Evolutionary conservation across 64 coral and sea anemone genomes (phyloP).

Genomic region (Montipora foliosa): DNA sequence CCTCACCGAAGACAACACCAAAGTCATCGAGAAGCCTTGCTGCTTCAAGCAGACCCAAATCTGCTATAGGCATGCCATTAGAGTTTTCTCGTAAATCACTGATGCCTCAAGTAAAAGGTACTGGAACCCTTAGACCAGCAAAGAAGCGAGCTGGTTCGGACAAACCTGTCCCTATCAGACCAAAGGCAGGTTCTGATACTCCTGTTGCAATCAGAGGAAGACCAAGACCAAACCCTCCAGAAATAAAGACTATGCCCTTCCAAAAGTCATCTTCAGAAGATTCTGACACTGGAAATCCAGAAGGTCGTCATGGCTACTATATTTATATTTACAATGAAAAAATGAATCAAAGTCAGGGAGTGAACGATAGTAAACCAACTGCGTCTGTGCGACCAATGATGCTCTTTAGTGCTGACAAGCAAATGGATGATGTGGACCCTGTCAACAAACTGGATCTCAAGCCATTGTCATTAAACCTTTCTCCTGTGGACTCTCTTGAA

Average conservation of each 20-base stretch:
- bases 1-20: conserved; percentile 43
- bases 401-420: conserved; percentile 62
- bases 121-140: conserved; percentile 26
- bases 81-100: conserved; percentile 76
- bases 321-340: conserved; percentile 88
- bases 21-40: conserved; percentile 18
- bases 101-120: conserved; percentile 65
- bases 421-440: conserved; percentile 31
- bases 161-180: conserved; percentile 84
- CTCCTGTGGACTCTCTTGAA: conserved; percentile 60
- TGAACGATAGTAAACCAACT: conserved; percentile 73
- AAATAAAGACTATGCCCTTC: background rate
- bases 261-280: background rate
- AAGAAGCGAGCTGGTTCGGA: conserved; percentile 81
- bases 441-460: conserved; percentile 74
- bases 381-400: conserved; percentile 89
- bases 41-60: conserved; percentile 67
- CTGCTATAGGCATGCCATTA: conserved; percentile 62
- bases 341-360: conserved; percentile 43
- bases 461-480: conserved; percentile 68
- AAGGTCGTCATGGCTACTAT: conserved; percentile 78
- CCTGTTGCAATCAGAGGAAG: conserved; percentile 63
- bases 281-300: conserved; percentile 37
- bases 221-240: conserved; percentile 12
- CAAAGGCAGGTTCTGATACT: conserved; percentile 72